Base-by-base conservation (phyloP, 1,140 invertebrate genomes). In the Tachypleus tridentatus region DNA sequence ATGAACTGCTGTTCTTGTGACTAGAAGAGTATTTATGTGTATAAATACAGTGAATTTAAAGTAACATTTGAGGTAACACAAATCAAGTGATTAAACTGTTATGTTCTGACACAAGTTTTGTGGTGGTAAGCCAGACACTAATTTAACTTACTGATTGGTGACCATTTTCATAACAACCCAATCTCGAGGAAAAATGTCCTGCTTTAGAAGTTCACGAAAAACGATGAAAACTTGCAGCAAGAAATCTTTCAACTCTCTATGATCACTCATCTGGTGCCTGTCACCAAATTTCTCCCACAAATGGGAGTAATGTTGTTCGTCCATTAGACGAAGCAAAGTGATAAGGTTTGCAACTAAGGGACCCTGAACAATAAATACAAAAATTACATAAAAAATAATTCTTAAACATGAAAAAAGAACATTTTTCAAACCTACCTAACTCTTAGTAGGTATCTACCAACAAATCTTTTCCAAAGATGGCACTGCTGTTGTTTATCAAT, bases 91-190 rank as follows among this genome's bases (percentile, higher is more conserved):
- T 29, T 29, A 29, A 29, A 29, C 29, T 29, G 29, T 29, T 29
- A 29, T 29, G 29, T 29, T 29, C 29, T 29, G 29, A 29, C 29
- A 29, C 29, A 29, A 29, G 2, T 29, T 29, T 29, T 29, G 29
- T 29, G 29, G 29, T 29, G 29, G 29, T 29, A 29, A 29, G 29
- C 29, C 29, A 29, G 3, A 57, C 3, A 9, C n/a, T 9, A 11
- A 3, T 9, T 7, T 51, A 62, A 61, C 29, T 64, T 66, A 71
- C 70, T 87, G 86, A 75, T 96, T 96, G 61, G 90, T 87, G 57
- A 92, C 84, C 80, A 97, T 87, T 73, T 90, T 85, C 76, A 98
- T 90, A 8, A 95, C 86, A 60, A 93, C 80, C 96, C 96, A 99
- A 74, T 97, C 93, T 0, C 82, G 78, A 4, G 91, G 87, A 73